These are phyloP conservation scores for Plotosus lineatus DNA, from an alignment of 2,113 vertebrate species.

Conservation along the genomic window DNA sequence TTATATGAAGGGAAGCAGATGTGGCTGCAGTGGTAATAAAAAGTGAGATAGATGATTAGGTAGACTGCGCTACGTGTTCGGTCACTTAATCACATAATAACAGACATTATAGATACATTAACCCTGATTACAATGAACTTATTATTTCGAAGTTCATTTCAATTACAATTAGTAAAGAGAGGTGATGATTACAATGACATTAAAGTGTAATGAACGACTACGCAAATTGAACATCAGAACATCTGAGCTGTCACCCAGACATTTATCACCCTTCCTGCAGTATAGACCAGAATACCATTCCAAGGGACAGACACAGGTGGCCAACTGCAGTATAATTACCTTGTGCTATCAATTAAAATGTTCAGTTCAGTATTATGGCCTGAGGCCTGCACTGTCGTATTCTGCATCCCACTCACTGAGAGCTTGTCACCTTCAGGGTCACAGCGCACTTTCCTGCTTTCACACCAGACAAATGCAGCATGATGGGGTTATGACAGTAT, in stretches of 20 bases:
- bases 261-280: constrained; percentile 65
- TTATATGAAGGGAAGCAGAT: constrained; percentile 8
- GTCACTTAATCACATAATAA: constrained; percentile 48
- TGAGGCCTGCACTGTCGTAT: constrained; percentile 60
- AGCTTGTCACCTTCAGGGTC: constrained; percentile 16
- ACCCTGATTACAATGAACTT: constrained; percentile 52
- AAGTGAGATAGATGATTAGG: constrained; percentile 21
- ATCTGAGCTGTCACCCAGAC: constrained; percentile 64
- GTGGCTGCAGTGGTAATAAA: constrained; percentile 8
- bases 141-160: constrained; percentile 49
- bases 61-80: constrained; percentile 16
- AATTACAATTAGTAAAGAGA: constrained; percentile 63
- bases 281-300: constrained; percentile 66
- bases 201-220: constrained; percentile 70
- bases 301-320: constrained; percentile 74
- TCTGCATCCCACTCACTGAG: constrained; percentile 56
- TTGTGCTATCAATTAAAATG: constrained; percentile 74
- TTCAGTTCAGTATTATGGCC: constrained; percentile 64
- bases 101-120: constrained; percentile 49
- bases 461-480: not conserved
- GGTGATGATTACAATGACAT: constrained; percentile 68
- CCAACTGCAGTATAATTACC: constrained; percentile 71
- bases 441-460: not conserved
- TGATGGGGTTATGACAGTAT: not conserved
- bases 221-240: constrained; percentile 65